phyloP scores from a whole-genome alignment of 1,140 invertebrate species.

The Caerostris darwini region DNA sequence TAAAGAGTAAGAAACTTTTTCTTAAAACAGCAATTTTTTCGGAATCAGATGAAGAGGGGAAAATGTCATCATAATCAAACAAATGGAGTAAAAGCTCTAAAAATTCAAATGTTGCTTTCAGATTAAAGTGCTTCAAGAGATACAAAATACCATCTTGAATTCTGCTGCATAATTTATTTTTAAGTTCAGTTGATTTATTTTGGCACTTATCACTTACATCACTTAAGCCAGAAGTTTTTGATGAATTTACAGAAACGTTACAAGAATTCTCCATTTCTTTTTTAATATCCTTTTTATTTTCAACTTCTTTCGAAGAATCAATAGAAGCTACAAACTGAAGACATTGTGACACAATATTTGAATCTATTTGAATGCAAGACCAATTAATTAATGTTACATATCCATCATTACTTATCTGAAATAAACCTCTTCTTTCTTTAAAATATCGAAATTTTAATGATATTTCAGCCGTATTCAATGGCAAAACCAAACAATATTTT shows the following conservation, averaged over 20 bases:
- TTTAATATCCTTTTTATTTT: neutral
- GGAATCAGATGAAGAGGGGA: neutral
- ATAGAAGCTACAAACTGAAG: neutral
- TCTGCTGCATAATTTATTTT: neutral
- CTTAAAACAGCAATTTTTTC: neutral
- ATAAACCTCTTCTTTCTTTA: neutral
- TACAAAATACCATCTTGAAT: conserved; percentile 2
- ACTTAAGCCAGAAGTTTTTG: no score
- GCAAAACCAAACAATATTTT: neutral
- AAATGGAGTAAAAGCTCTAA: neutral
- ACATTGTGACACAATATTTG: neutral
- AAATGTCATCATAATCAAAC: neutral
- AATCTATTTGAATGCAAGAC: neutral
- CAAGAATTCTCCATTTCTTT: no score
- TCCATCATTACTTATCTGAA: conserved; percentile 5
- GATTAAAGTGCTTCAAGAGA: neutral
- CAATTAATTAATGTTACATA: neutral
- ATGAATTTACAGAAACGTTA: no score
- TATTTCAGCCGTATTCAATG: neutral
- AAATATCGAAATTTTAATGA: neutral
- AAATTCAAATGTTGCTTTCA: neutral
- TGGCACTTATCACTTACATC: neutral
- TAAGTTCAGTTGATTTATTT: neutral
- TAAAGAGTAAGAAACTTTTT: neutral
- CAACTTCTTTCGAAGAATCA: neutral